Evolutionary conservation across 2,113 vertebrate genomes (phyloP).

Genomic region (Brachirus orientalis): DNA sequence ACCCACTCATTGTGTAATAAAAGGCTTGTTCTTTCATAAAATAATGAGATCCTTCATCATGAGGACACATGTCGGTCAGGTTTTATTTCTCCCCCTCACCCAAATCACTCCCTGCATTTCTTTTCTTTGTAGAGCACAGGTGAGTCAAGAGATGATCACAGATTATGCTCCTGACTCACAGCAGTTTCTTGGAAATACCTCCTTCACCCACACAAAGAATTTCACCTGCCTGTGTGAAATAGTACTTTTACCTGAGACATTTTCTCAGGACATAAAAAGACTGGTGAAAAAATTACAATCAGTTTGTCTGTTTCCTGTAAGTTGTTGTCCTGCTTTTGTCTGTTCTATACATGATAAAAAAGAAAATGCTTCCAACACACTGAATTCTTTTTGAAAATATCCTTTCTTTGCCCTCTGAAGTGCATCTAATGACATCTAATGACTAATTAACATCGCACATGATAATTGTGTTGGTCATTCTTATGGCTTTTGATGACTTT

Average conservation of each 20-base stretch:
- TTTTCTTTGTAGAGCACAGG: constrained; percentile 23
- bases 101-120: background rate
- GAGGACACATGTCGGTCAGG: constrained; percentile 7
- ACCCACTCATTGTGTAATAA: too few species aligned
- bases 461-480: too few species aligned
- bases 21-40: too few species aligned
- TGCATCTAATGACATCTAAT: too few species aligned
- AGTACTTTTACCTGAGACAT: background rate
- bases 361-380: constrained; percentile 1
- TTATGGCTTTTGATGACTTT: too few species aligned
- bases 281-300: background rate
- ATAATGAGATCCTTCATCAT: background rate
- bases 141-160: constrained; percentile 68
- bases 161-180: constrained; percentile 64
- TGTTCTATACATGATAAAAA: too few species aligned
- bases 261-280: background rate
- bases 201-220: constrained; percentile 43
- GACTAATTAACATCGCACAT: too few species aligned
- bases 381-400: too few species aligned
- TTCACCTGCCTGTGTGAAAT: constrained; percentile 33
- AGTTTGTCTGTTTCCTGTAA: background rate
- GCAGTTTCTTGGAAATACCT: constrained; percentile 68
- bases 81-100: background rate
- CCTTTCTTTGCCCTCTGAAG: too few species aligned
- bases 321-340: too few species aligned